Evolutionary conservation across 2,888 invertebrate species (phyloP), one percentile per base, ranked within the genome.

Genomic region (Malthinus seriepunctatus): DNA sequence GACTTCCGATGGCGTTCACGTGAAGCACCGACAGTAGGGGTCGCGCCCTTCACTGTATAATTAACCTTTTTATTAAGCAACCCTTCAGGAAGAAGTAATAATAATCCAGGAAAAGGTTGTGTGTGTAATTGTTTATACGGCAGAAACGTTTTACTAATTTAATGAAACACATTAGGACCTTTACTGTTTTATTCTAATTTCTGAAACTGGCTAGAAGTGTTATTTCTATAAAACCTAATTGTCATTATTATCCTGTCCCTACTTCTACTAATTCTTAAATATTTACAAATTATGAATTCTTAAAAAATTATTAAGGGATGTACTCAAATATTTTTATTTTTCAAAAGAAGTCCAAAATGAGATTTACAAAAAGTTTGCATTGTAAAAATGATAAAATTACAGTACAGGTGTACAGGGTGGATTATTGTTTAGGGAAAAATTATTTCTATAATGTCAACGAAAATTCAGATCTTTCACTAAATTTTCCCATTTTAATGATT

Each of bases 1-100:
- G 63, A 63, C 63, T 66, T 67, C 64, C 65, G 64, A 63, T 63
- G 65, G 65, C 57, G 57, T 58, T 60, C 61, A 60, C 64, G 60
- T 60, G 61, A 61, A 55, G 61, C 56, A 56, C 56, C 57, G 52
- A 56, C 65, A 62, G 65, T 63, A 63, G 67, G 72, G 71, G 69
- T 69, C 67, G 69, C 69, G 67, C 71, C 69, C 70, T 62, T 64
- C 66, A 67, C 69, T 70, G 67, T 73, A 74, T 72, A 74, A 74
- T 74, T 74, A 74, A 73, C 73, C 74, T 74, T 74, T 74, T 74
- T 74, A 74, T 74, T 72, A 71, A 67, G 60, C 72, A 72, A 73
- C 73, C 74, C 73, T 73, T 73, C 72, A 72, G 71, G 73, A 72
- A 69, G 73, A 73, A 73, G 71, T 71, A 73, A 72, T 72, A 74